Conservation (phyloP, 2,888 invertebrate genomes). For the Mythimna pallens region DNA sequence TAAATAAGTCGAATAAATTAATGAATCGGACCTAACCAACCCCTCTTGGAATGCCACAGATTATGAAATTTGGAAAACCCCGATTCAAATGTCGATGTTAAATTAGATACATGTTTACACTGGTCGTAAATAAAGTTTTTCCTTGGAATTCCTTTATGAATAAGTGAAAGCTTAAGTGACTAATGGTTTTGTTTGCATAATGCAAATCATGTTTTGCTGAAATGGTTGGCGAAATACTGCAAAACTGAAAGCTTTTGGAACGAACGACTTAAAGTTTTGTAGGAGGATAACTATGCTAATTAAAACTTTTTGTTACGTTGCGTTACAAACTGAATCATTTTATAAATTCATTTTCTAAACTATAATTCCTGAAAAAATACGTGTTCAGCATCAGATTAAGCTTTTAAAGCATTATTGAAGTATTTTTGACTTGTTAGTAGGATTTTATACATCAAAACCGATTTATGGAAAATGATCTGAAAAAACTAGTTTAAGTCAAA, state of each 20-base stretch:
- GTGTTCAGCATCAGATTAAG: neutral
- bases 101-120: conserved; percentile 19
- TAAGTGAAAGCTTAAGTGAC: conserved; percentile 63
- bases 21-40: conserved; percentile 82
- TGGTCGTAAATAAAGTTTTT: conserved; percentile 39
- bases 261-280: neutral
- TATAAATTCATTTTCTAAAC: neutral
- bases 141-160: conserved; percentile 47
- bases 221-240: conserved; percentile 39
- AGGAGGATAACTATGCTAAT: neutral
- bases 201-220: conserved; percentile 54
- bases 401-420: neutral
- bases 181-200: conserved; percentile 50
- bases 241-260: conserved; percentile 31
- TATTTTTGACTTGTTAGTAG: no score
- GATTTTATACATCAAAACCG: neutral
- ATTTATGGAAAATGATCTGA: conserved; percentile 3
- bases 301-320: neutral
- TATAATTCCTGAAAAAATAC: conserved; percentile 9
- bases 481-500: conserved; percentile 16
- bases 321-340: neutral
- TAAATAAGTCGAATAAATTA: conserved; percentile 89
- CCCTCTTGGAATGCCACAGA: conserved; percentile 81
- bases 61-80: conserved; percentile 57
- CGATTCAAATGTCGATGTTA: conserved; percentile 14